phyloP scores from a whole-genome alignment of 2,888 invertebrate genomes.

The Cryptophagus acutangulus region DNA sequence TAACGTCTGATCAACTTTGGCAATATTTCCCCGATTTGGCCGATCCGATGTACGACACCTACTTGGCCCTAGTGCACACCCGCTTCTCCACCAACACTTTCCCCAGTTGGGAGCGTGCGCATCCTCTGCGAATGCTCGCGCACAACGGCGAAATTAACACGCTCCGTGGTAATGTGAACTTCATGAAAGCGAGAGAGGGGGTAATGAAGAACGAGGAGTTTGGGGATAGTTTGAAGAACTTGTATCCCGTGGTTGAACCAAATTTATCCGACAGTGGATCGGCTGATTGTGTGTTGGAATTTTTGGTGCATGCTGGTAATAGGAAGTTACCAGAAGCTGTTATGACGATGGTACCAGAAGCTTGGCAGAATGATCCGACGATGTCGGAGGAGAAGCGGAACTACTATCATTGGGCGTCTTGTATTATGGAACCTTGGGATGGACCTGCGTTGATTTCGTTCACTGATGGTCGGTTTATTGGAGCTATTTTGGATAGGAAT shows the following conservation, averaged over 20 bases:
- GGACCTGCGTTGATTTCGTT: slow-evolving; percentile 95
- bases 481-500: slow-evolving; percentile 80
- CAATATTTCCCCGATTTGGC: slow-evolving; percentile 66
- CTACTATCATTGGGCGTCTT: slow-evolving; percentile 97
- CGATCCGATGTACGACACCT: slow-evolving; percentile 82
- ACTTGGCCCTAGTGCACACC: slow-evolving; percentile 94
- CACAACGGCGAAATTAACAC: slow-evolving; percentile 99
- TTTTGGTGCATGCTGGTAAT: slow-evolving; percentile 88
- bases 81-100: slow-evolving; percentile 99
- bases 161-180: slow-evolving; percentile 94
- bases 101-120: slow-evolving; percentile 98
- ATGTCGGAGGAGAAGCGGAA: slow-evolving; percentile 91
- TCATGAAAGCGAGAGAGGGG: slow-evolving; percentile 98
- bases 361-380: slow-evolving; percentile 92
- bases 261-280: slow-evolving; percentile 97
- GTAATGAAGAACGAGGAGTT: slow-evolving; percentile 87
- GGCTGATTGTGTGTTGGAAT: slow-evolving; percentile 96
- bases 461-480: slow-evolving; percentile 96
- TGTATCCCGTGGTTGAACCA: slow-evolving; percentile 96
- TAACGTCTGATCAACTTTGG: slow-evolving; percentile 92
- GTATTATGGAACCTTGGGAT: slow-evolving; percentile 99
- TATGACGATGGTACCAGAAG: slow-evolving; percentile 99
- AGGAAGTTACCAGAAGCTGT: slow-evolving; percentile 93
- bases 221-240: slow-evolving; percentile 76
- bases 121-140: slow-evolving; percentile 90